Evolutionary conservation across 2,888 invertebrate genomes (phyloP).

Genomic region (Meandrusa payeni): DNA sequence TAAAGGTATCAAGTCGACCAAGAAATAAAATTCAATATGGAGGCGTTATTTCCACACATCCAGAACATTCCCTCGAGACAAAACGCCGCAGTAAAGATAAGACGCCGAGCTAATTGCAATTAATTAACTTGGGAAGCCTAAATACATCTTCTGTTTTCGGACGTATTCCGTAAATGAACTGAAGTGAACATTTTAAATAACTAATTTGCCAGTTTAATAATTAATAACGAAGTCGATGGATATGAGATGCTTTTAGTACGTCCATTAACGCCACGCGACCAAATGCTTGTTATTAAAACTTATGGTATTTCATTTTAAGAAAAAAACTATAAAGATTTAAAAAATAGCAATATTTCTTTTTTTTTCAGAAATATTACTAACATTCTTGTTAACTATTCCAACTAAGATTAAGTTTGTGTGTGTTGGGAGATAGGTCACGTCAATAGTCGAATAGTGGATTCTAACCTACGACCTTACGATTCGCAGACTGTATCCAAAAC

Average conservation of each 20-base stretch:
- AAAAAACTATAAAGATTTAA: too few relatives aligned
- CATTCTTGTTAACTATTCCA: too few relatives aligned
- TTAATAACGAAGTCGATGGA: not conserved
- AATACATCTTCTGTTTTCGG: constrained; percentile 18
- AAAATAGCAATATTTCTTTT: too few relatives aligned
- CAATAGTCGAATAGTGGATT: too few relatives aligned
- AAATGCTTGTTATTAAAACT: not conserved
- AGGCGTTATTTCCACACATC: constrained; percentile 6
- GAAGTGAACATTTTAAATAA: constrained; percentile 1
- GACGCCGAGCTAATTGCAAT: constrained; percentile 44
- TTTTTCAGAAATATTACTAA: too few relatives aligned
- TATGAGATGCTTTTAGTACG: not conserved
- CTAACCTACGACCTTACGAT: too few relatives aligned
- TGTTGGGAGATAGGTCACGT: too few relatives aligned
- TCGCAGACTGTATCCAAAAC: too few relatives aligned
- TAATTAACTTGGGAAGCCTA: constrained; percentile 41
- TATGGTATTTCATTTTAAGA: too few relatives aligned
- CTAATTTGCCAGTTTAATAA: not conserved
- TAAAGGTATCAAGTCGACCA: not conserved
- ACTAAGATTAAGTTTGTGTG: too few relatives aligned
- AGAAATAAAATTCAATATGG: constrained; percentile 9
- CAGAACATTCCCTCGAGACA: constrained; percentile 21
- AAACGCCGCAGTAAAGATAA: constrained; percentile 35
- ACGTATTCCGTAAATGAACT: not conserved
- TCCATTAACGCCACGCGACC: not conserved